These are phyloP conservation scores for Hermatobates lingyangjiaoensis DNA, from an alignment of 1,140 invertebrate species.

Conservation along the genomic window DNA sequence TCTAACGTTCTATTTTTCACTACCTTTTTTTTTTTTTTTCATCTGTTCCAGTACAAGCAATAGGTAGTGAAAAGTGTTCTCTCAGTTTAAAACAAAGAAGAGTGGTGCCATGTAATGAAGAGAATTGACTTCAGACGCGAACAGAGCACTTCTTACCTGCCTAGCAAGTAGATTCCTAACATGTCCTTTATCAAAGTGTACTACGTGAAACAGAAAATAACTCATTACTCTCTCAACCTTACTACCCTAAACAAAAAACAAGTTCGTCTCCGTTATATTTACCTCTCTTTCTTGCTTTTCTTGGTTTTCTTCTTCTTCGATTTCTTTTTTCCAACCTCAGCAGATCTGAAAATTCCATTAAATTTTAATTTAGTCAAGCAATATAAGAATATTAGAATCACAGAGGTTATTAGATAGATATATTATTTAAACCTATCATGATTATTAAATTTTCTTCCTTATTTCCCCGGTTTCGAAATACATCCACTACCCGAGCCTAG, in stretches of 20 bases:
- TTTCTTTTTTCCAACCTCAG: constrained; percentile 16
- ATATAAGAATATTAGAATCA: no score
- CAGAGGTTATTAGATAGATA: no score
- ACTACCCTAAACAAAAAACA: constrained; percentile 1
- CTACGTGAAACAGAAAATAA: constrained; percentile 15
- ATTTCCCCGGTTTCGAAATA: no score
- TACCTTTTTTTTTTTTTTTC: no score
- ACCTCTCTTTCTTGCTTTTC: constrained; percentile 19
- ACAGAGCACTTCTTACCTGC: constrained; percentile 6
- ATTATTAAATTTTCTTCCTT: no score
- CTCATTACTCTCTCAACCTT: constrained; percentile 6
- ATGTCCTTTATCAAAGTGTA: constrained; percentile 10
- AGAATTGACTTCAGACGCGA: background rate
- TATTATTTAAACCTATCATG: no score
- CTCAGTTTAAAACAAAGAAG: background rate
- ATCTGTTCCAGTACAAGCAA: no score
- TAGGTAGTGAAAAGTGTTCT: no score
- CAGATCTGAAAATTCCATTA: constrained; percentile 15
- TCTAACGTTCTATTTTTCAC: no score
- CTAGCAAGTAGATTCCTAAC: background rate
- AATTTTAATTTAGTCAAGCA: background rate
- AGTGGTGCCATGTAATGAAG: background rate
- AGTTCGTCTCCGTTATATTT: no score
- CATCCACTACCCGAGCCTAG: no score
- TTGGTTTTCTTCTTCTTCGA: constrained; percentile 19